These are phyloP conservation scores for Nematolebias whitei DNA, from an alignment of 2,113 vertebrate genomes.

Conservation along the genomic window DNA sequence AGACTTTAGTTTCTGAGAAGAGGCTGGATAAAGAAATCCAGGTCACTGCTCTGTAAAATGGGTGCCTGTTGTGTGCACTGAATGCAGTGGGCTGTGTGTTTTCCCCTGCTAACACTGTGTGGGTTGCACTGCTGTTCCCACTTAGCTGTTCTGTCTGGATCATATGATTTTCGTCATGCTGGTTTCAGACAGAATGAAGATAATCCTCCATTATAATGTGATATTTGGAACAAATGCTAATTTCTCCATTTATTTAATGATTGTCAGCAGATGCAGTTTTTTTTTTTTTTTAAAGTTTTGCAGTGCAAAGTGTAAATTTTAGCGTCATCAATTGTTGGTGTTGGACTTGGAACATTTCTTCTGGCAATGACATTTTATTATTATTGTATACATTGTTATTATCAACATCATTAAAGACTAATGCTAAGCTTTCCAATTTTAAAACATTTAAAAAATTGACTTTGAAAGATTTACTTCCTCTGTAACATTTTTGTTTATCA, in stretches of 20 bases:
- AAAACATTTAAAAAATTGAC: neutral
- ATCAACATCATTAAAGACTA: too few relatives aligned
- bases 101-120: conserved; percentile 30
- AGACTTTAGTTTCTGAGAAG: conserved; percentile 43
- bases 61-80: conserved; percentile 54
- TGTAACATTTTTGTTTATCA: conserved; percentile 6
- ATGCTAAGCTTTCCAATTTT: neutral
- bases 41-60: conserved; percentile 70
- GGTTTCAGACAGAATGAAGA: conserved; percentile 4
- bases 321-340: neutral
- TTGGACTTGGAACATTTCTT: too few relatives aligned
- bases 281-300: neutral
- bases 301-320: conserved; percentile 1
- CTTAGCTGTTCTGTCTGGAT: conserved; percentile 20
- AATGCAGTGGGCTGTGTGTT: conserved; percentile 49
- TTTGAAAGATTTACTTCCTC: neutral
- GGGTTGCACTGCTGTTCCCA: conserved; percentile 23
- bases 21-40: conserved; percentile 66
- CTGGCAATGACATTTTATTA: too few relatives aligned
- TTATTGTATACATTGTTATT: too few relatives aligned
- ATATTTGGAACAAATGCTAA: neutral
- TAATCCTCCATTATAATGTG: neutral
- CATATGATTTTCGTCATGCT: conserved; percentile 23
- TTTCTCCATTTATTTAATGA: neutral
- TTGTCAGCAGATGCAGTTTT: neutral